Percentiles rank a stretch among this genome's conserved stretches.
phyloP scores from a whole-genome alignment of 2,113 vertebrate genomes.

The Thermophis baileyi region DNA sequence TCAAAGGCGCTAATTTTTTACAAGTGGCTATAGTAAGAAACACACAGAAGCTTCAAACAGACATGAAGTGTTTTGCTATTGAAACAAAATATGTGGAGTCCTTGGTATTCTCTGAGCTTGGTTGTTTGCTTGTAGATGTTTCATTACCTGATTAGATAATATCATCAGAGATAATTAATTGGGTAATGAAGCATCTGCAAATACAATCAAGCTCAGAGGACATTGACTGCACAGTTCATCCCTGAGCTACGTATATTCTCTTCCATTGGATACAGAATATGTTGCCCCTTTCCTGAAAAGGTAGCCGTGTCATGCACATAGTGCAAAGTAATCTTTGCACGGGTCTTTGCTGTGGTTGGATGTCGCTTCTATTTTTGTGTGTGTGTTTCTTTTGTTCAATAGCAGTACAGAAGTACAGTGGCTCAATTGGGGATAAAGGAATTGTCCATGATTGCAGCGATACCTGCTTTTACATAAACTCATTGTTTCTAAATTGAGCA shows the following conservation, averaged over 20 bases:
- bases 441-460: not conserved
- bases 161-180: not conserved
- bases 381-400: not conserved
- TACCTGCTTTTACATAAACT: not conserved
- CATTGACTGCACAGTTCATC: not conserved
- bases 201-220: not conserved
- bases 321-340: not conserved
- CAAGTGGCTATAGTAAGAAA: not conserved
- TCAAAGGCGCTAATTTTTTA: not conserved
- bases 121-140: not conserved
- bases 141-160: not conserved
- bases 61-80: not conserved
- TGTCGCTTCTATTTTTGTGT: not conserved
- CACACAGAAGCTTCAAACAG: not conserved
- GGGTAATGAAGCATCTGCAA: not conserved
- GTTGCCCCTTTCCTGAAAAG: not conserved
- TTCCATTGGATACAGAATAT: not conserved
- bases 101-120: not conserved
- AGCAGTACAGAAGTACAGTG: not conserved
- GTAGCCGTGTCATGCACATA: not conserved
- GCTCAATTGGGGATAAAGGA: not conserved
- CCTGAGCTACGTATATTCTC: not conserved
- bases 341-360: not conserved
- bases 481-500: not conserved
- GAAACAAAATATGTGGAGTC: not conserved